A percentile compares a stretch with the other conserved stretches of the same genome.
These are phyloP conservation scores for Ptyas mucosa DNA, from an alignment of 2,113 vertebrate species.

Conservation along the genomic window DNA sequence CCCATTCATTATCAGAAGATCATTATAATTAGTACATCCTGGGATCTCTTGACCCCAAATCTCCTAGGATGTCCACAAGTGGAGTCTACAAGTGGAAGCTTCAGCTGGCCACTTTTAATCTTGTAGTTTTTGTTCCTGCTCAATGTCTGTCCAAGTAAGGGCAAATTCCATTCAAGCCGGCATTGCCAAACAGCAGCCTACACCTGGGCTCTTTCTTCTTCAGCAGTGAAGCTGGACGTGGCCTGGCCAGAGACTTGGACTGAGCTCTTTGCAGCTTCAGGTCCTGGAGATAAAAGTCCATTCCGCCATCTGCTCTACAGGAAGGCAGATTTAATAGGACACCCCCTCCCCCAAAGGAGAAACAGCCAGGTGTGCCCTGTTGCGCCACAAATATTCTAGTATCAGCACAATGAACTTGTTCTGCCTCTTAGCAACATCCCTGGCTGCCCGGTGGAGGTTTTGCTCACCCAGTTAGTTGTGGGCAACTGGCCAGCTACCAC, in stretches of 20 bases:
- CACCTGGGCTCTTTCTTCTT: too few relatives aligned
- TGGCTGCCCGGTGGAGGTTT: background rate
- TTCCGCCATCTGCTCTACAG: too few relatives aligned
- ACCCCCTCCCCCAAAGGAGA: background rate
- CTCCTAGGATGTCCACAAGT: background rate
- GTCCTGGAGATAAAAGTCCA: slow-evolving; percentile 20
- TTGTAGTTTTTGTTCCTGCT: background rate
- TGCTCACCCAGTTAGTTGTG: background rate
- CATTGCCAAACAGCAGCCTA: background rate
- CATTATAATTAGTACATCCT: background rate
- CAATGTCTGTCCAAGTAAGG: background rate
- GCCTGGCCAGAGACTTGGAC: too few relatives aligned
- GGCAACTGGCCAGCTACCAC: background rate
- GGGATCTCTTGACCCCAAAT: background rate
- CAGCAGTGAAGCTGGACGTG: background rate
- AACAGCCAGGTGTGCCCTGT: background rate
- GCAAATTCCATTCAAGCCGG: background rate
- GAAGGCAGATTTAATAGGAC: background rate
- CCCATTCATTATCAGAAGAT: background rate
- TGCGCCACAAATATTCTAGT: background rate
- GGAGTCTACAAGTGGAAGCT: background rate
- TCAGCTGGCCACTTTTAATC: background rate
- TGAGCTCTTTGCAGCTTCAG: background rate
- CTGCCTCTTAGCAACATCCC: background rate
- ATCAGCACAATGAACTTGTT: background rate